phyloP scores from a whole-genome alignment of 2,797 vertebrate genomes.

The Neosilurus mollespiculum region DNA sequence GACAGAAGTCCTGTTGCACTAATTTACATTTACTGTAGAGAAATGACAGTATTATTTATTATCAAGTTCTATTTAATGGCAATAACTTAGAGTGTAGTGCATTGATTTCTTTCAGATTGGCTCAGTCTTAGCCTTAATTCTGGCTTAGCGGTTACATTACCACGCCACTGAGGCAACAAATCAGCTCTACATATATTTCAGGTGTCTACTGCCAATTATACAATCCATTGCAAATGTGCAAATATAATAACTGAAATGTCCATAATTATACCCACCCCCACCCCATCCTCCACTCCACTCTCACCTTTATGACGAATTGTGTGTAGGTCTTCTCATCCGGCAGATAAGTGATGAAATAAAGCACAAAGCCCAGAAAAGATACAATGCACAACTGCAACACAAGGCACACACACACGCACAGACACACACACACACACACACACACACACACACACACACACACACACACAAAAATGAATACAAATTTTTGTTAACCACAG shows the following conservation, averaged over 20 bases:
- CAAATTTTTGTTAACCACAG: constrained; percentile 2
- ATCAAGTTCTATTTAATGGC: neutral
- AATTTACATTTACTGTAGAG: neutral
- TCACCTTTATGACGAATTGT: constrained; percentile 91
- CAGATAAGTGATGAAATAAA: constrained; percentile 85
- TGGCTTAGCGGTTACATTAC: neutral
- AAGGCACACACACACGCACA: neutral
- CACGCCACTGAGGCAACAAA: neutral
- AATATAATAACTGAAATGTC: constrained; percentile 6
- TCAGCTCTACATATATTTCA: neutral
- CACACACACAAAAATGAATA: no score
- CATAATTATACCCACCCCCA: constrained; percentile 3
- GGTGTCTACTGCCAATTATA: neutral
- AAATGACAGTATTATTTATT: neutral
- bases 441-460: no score
- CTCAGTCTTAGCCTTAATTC: neutral
- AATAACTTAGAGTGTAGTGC: neutral
- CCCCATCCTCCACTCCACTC: neutral
- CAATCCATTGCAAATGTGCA: neutral
- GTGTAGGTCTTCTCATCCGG: constrained; percentile 85
- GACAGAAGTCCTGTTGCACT: neutral
- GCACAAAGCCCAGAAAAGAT: constrained; percentile 84
- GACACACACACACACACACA: no score
- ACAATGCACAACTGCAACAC: constrained; percentile 83
- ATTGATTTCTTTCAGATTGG: neutral